phyloP scores from a whole-genome alignment of 2,797 vertebrate genomes.

The Pogoniulus pusillus region DNA sequence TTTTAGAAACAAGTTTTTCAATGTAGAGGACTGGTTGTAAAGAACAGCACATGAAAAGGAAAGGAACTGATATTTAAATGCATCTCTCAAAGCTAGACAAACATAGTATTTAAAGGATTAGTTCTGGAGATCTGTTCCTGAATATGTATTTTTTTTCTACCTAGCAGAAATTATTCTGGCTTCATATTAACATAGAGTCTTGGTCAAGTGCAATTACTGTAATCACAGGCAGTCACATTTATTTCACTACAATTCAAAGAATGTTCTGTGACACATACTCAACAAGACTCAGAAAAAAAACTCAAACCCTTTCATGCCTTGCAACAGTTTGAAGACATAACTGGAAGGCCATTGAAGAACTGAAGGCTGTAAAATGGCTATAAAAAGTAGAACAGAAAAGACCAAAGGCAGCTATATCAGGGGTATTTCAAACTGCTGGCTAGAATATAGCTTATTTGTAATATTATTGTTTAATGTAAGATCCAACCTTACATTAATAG shows the following conservation, averaged over 20 bases:
- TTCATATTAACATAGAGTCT: background rate
- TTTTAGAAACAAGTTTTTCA: background rate
- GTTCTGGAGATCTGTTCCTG: background rate
- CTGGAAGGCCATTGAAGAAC: background rate
- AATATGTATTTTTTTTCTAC: background rate
- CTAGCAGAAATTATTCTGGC: background rate
- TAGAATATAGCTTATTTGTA: background rate
- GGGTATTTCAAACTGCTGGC: background rate
- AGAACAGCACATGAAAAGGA: background rate
- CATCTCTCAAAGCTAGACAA: background rate
- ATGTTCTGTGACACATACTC: background rate
- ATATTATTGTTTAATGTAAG: background rate
- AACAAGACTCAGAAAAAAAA: background rate
- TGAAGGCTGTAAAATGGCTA: background rate
- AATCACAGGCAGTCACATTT: background rate
- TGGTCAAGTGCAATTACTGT: background rate
- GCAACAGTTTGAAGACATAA: background rate
- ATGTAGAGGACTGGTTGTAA: background rate
- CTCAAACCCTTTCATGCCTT: background rate
- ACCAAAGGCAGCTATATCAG: background rate
- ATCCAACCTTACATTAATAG: background rate
- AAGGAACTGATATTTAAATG: background rate
- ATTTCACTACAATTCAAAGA: background rate
- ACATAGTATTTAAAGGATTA: background rate
- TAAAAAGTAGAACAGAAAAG: background rate